These are phyloP conservation scores for Sinosuthora webbiana DNA, from an alignment of 2,113 vertebrate genomes.

Conservation along the genomic window DNA sequence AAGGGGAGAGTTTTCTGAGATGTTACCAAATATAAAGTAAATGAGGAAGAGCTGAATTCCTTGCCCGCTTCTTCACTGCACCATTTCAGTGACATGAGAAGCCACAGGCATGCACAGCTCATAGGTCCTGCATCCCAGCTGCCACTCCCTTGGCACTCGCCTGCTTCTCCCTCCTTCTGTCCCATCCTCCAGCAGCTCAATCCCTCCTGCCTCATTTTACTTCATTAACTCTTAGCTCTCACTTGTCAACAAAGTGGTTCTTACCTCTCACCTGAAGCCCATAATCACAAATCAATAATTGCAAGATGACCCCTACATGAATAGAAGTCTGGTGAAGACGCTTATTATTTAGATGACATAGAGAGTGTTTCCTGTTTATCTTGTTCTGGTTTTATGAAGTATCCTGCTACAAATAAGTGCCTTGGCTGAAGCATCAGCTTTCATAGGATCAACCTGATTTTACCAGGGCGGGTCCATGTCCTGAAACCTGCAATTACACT, in stretches of 20 bases:
- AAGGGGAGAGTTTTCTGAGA: not conserved
- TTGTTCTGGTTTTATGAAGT: not conserved
- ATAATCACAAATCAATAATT: constrained; percentile 16
- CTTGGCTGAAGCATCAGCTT: not conserved
- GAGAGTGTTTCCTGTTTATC: constrained; percentile 52
- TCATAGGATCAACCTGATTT: constrained; percentile 1
- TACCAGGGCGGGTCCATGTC: not conserved
- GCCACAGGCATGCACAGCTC: constrained; percentile 13
- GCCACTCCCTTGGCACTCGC: not conserved
- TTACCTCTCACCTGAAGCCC: not conserved
- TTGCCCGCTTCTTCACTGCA: not conserved
- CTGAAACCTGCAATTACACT: not conserved
- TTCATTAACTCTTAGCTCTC: not conserved
- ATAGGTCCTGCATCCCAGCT: not conserved
- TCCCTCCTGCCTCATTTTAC: not conserved
- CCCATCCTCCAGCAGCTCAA: not conserved
- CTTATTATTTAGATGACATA: constrained; percentile 45
- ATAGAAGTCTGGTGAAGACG: not conserved
- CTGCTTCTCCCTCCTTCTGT: not conserved
- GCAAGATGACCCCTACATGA: not conserved
- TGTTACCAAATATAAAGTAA: not conserved
- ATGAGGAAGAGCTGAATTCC: not conserved
- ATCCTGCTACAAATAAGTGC: not conserved
- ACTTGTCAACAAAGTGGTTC: not conserved
- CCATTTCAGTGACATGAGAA: not conserved